A percentile compares a stretch with the other conserved stretches of the same genome.
phyloP scores from a whole-genome alignment of 2,797 vertebrate species.

The Acropternis orthonyx region DNA sequence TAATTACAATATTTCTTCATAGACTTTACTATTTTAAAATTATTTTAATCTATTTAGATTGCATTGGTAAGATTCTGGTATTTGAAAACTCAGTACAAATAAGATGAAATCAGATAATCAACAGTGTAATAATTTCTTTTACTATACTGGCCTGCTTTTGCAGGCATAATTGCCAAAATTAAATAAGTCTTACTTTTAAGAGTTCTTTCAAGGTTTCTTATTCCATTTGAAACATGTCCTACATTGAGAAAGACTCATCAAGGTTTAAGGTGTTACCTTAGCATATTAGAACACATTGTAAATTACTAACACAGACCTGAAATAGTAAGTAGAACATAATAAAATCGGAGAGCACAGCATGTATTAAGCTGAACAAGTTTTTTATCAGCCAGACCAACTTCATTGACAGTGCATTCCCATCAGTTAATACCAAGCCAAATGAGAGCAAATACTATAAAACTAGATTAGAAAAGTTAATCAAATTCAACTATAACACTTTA shows the following conservation, averaged over 20 bases:
- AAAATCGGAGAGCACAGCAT: neutral
- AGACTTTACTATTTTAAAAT: neutral
- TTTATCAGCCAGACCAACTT: neutral
- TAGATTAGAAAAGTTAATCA: neutral
- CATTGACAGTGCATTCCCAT: neutral
- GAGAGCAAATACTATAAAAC: neutral
- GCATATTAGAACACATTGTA: neutral
- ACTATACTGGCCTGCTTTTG: neutral
- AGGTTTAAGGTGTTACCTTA: neutral
- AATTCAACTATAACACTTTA: neutral
- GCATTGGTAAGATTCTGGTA: neutral
- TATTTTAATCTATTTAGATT: neutral
- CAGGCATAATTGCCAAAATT: neutral
- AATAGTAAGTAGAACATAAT: neutral
- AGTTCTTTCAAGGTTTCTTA: neutral
- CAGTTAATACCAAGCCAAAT: neutral
- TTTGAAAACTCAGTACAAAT: neutral
- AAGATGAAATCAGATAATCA: neutral
- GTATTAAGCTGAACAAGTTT: neutral
- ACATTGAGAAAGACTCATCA: neutral
- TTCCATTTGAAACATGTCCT: neutral
- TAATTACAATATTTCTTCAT: neutral
- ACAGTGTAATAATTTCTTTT: neutral
- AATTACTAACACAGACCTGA: neutral
- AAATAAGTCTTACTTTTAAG: neutral